phyloP scores from a whole-genome alignment of 2,888 invertebrate genomes.

The Cheilosia soror region DNA sequence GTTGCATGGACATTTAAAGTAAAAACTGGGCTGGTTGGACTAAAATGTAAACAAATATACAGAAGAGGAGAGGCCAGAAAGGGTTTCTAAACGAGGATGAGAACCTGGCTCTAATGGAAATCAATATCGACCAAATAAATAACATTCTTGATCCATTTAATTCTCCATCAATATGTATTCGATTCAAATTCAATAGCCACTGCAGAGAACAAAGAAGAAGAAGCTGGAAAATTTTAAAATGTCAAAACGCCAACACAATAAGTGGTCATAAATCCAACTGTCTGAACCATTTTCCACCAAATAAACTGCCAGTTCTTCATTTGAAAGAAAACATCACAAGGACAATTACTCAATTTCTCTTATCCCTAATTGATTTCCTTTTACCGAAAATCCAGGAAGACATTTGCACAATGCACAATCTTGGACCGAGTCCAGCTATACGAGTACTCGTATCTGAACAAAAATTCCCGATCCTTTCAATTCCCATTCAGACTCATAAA shows the following conservation, averaged over 20 bases:
- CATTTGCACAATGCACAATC: constrained; percentile 67
- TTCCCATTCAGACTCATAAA: constrained; percentile 64
- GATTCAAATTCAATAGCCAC: constrained; percentile 5
- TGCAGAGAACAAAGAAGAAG: neutral
- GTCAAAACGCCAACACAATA: constrained; percentile 47
- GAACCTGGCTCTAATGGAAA: too few species aligned
- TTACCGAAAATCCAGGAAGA: constrained; percentile 66
- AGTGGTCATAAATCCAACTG: constrained; percentile 66
- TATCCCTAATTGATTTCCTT: constrained; percentile 74
- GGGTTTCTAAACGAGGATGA: too few species aligned
- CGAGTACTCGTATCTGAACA: too few species aligned
- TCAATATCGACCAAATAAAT: neutral
- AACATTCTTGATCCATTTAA: neutral
- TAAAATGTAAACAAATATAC: too few species aligned
- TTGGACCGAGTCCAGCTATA: constrained; percentile 68
- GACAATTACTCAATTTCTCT: constrained; percentile 73
- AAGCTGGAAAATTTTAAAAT: constrained; percentile 20
- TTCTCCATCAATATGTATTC: neutral
- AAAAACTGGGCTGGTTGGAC: too few species aligned
- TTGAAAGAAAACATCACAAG: constrained; percentile 54
- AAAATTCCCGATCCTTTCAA: constrained; percentile 57
- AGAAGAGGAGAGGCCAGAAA: too few species aligned
- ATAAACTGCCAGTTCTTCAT: constrained; percentile 42
- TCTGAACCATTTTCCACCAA: constrained; percentile 48
- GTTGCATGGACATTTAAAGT: too few species aligned